Conservation (phyloP, 92 coral and sea anemone genomes). For the Isaurus tuberculatus region DNA sequence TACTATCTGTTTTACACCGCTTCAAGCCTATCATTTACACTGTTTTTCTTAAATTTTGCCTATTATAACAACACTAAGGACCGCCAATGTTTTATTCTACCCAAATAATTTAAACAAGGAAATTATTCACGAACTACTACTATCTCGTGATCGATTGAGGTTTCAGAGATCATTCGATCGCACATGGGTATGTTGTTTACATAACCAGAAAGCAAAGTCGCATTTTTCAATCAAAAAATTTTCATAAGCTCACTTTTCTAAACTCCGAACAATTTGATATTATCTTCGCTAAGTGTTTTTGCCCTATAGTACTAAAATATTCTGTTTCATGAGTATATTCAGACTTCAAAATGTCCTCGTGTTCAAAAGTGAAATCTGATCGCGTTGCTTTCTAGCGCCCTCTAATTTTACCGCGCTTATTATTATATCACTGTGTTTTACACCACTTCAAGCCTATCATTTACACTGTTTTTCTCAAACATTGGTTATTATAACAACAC, state of each 20-base stretch:
- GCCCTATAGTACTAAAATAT: conserved; percentile 15
- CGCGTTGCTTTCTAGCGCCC: conserved; percentile 21
- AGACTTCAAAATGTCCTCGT: conserved; percentile 15
- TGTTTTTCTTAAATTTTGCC: conserved; percentile 18
- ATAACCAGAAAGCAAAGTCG: conserved; percentile 16
- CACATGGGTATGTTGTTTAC: conserved; percentile 13
- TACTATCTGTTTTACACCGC: conserved; percentile 10
- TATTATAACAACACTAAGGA: conserved; percentile 18
- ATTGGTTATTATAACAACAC: conserved; percentile 8
- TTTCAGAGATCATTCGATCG: conserved; percentile 15
- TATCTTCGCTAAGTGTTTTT: conserved; percentile 7
- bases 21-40: conserved; percentile 13
- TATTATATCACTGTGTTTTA: conserved; percentile 22
- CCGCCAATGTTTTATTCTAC: conserved; percentile 16
- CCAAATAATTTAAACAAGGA: conserved; percentile 9
- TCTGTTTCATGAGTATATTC: conserved; percentile 12
- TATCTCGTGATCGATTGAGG: conserved; percentile 17
- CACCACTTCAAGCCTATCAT: conserved; percentile 5
- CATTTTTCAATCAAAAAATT: conserved; percentile 1
- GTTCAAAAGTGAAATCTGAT: conserved; percentile 13
- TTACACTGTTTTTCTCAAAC: conserved; percentile 16
- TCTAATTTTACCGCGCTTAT: conserved; percentile 7
- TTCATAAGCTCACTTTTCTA: conserved; percentile 15
- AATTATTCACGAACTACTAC: conserved; percentile 3
- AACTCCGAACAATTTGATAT: conserved; percentile 23